phyloP scores from a whole-genome alignment of 2,797 vertebrate genomes.

The Molossus molossus region DNA sequence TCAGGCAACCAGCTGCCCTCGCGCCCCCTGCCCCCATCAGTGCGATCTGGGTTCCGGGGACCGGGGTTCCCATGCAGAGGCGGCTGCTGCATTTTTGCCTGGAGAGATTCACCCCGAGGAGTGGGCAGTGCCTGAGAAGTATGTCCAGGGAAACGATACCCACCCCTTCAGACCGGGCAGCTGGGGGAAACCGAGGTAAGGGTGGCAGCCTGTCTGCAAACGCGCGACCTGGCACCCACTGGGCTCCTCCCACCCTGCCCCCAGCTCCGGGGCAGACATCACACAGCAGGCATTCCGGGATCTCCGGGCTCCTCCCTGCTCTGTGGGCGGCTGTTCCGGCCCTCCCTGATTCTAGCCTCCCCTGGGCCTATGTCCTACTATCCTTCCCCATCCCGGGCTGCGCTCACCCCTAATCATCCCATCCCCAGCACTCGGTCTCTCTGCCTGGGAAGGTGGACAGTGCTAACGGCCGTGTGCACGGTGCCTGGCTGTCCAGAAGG shows the following conservation, averaged over 20 bases:
- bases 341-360: neutral
- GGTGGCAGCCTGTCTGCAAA: neutral
- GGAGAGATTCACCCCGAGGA: neutral
- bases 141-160: too few species aligned
- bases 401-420: neutral
- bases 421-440: neutral
- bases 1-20: too few species aligned
- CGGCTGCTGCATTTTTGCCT: neutral
- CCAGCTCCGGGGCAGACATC: neutral
- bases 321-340: accelerated
- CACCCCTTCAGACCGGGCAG: neutral
- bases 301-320: neutral
- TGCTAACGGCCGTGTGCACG: accelerated
- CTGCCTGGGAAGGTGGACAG: neutral
- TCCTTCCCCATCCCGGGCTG: neutral
- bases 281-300: too few species aligned
- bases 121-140: too few species aligned
- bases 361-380: neutral
- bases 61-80: neutral
- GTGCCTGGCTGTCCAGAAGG: accelerated
- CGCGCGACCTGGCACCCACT: neutral
- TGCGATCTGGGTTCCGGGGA: neutral
- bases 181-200: neutral
- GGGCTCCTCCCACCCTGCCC: neutral
- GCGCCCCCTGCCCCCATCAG: too few species aligned